Percentiles rank a stretch among this genome's conserved stretches.
These are phyloP conservation scores for Mamestra configurata DNA, from an alignment of 1,140 invertebrate species.

Conservation along the genomic window DNA sequence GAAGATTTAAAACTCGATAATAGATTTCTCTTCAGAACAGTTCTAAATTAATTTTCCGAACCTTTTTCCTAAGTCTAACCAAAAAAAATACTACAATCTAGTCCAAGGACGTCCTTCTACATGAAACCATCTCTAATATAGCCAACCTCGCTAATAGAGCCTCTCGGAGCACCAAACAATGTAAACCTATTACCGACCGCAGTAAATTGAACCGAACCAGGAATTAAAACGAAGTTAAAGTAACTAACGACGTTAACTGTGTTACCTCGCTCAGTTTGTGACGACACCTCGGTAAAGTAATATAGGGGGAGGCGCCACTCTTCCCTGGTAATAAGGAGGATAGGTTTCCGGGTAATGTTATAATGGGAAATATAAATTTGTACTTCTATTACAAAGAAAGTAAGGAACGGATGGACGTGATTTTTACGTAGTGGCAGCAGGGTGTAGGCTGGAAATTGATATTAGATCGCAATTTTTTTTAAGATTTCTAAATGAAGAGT, in stretches of 20 bases:
- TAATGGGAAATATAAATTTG: no score
- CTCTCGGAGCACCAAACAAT: conserved; percentile 4
- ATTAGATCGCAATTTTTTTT: no score
- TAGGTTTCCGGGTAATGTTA: not conserved
- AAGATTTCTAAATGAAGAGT: no score
- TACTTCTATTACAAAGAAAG: no score
- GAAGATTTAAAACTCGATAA: no score
- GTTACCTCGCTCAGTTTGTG: conserved; percentile 23
- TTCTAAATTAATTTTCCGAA: no score
- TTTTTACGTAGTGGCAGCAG: no score
- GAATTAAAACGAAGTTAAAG: conserved; percentile 35
- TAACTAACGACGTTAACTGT: conserved; percentile 24
- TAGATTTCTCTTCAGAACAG: no score
- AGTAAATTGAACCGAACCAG: conserved; percentile 26
- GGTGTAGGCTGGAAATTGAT: no score
- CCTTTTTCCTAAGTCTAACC: no score
- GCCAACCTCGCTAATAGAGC: not conserved
- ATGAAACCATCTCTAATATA: not conserved
- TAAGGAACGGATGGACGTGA: no score
- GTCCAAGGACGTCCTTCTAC: not conserved
- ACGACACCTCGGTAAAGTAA: conserved; percentile 13
- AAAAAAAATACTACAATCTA: no score
- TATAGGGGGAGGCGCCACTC: not conserved
- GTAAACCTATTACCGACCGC: conserved; percentile 16
- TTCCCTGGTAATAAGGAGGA: not conserved